These are phyloP conservation scores for Clarias laeviceps DNA, from an alignment of 2,797 vertebrate species.

Conservation along the genomic window DNA sequence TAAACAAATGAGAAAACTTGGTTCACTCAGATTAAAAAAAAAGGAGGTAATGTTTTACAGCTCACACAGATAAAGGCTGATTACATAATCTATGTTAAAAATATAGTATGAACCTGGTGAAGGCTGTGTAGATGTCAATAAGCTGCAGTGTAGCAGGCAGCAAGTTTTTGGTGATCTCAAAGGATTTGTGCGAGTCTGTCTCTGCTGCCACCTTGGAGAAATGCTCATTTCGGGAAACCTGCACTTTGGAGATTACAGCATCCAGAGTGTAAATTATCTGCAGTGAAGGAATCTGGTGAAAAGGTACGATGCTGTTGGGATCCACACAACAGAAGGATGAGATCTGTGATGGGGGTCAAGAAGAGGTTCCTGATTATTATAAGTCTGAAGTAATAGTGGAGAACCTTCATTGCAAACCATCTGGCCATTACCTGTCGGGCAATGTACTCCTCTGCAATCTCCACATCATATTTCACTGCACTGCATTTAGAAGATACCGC, in stretches of 20 bases:
- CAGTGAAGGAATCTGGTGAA: conserved; percentile 91
- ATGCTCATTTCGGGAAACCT: conserved; percentile 95
- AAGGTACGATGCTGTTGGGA: conserved; percentile 84
- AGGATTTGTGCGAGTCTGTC: conserved; percentile 86
- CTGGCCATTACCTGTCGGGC: conserved; percentile 84
- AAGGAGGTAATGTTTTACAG: neutral
- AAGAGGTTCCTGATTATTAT: neutral
- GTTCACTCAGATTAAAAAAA: neutral
- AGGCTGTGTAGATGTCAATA: conserved; percentile 89
- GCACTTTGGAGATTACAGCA: conserved; percentile 96
- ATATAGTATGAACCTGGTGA: conserved; percentile 81
- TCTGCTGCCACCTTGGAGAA: conserved; percentile 94
- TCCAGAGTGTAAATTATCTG: conserved; percentile 96
- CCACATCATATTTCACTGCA: conserved; percentile 92
- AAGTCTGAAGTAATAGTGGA: neutral
- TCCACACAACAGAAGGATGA: conserved; percentile 91
- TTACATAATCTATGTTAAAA: neutral
- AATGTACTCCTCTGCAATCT: conserved; percentile 95
- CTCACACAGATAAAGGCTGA: neutral
- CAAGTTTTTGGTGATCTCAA: conserved; percentile 95
- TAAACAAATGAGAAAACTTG: conserved; percentile 16
- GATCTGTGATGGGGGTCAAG: conserved; percentile 74
- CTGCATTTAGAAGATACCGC: conserved; percentile 86
- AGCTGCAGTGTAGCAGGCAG: conserved; percentile 93
- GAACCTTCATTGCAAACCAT: neutral